Evolutionary conservation across 2,888 invertebrate species (phyloP).

Genomic region (Zeuzera pyrina): DNA sequence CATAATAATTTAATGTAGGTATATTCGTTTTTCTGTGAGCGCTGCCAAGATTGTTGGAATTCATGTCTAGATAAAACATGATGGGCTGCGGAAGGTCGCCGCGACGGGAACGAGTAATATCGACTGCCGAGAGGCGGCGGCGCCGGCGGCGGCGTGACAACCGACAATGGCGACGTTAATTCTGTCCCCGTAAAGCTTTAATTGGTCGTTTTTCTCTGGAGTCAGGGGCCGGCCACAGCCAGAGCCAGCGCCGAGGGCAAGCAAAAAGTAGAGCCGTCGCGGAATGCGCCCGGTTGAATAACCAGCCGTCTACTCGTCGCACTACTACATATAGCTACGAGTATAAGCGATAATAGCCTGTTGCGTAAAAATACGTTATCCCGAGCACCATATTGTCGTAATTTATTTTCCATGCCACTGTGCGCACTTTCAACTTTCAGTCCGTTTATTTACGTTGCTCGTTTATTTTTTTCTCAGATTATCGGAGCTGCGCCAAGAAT

Average conservation of each 20-base stretch:
- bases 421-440: slow-evolving; percentile 45
- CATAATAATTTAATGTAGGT: slow-evolving; percentile 24
- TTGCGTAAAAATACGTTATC: slow-evolving; percentile 70
- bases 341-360: slow-evolving; percentile 56
- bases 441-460: slow-evolving; percentile 58
- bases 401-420: slow-evolving; percentile 57
- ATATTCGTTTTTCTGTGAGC: slow-evolving; percentile 27
- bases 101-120: too few species aligned
- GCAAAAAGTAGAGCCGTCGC: slow-evolving; percentile 66
- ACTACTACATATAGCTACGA: slow-evolving; percentile 32
- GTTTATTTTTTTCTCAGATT: slow-evolving; percentile 64
- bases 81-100: slow-evolving; percentile 3
- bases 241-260: slow-evolving; percentile 34
- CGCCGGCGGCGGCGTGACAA: slow-evolving; percentile 11
- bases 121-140: slow-evolving; percentile 16
- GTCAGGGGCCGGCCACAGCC: slow-evolving; percentile 21
- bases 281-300: slow-evolving; percentile 70
- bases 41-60: slow-evolving; percentile 29
- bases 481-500: slow-evolving; percentile 70
- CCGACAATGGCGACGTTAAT: slow-evolving; percentile 52
- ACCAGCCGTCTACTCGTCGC: slow-evolving; percentile 54
- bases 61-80: slow-evolving; percentile 22
- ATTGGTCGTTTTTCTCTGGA: slow-evolving; percentile 45
- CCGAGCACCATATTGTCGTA: slow-evolving; percentile 43
- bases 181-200: slow-evolving; percentile 57